Base-by-base conservation (phyloP, 2,797 vertebrate genomes). In the Artibeus jamaicensis region DNA sequence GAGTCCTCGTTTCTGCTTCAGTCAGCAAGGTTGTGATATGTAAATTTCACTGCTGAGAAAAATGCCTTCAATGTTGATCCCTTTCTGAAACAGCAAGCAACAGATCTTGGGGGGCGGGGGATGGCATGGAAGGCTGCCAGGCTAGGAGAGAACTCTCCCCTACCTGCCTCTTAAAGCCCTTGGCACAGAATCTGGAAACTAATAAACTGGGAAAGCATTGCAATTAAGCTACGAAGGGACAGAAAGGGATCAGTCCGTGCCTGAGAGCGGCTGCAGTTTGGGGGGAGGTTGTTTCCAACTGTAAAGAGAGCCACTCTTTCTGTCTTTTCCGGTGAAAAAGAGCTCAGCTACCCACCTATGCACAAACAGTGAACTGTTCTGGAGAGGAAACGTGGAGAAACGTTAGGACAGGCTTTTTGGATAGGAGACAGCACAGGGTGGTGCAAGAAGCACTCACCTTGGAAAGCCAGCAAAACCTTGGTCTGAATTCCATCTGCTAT, bases 101-200 rank as follows among this genome's bases (percentile, higher is more conserved):
- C 97, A 94, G 82, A 97, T 96, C 97, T 94, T 4, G 95, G 92
- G 96, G 0, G 55, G 95, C 89, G 96, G 0, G 0, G 55, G 96
- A 0, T 0, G 1, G 44, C 44, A 44, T 97, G 98, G 98, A 98
- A 70, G 76, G 95, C 96, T 95, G 98, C 98, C 98, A 98, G 97
- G 78, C 5, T 42, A 16, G 90, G 85, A 97, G 94, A 97, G 94
- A 16, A 96, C 94, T 94, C 97, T 98, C 96, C 96, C 97, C 98
- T 98, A 96, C 98, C 98, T 98, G 98, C 97, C 98, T 98, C 96
- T 98, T 98, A 97, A 98, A 98, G 97, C 94, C 71, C 94, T 98
- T 98, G 98, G 98, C 98, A 98, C 95, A 70, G 93, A 93, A 88
- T 97, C 95, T 98, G 98, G 98, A 98, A 98, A 98, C 93, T 98